These are phyloP conservation scores for Peromyscus leucopus DNA, from an alignment of 2,113 vertebrate genomes.

Conservation along the genomic window DNA sequence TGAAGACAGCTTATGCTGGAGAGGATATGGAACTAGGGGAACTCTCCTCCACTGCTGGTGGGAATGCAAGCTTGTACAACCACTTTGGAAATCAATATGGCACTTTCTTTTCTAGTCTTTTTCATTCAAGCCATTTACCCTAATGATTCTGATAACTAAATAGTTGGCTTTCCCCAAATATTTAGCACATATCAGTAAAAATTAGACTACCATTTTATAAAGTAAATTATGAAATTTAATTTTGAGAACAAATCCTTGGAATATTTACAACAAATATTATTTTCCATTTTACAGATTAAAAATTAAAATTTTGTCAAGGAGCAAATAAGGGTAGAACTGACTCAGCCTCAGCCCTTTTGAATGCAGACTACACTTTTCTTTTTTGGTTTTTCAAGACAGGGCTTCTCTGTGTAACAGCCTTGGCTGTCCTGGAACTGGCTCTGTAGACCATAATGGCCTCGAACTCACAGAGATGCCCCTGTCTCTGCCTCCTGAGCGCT, in stretches of 20 bases:
- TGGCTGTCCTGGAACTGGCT: no score
- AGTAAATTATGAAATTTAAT: background rate
- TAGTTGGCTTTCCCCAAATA: background rate
- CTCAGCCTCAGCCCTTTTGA: background rate
- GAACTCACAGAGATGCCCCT: no score
- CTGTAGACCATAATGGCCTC: no score
- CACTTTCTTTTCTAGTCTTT: background rate
- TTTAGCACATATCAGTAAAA: background rate
- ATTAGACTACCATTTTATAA: slow-evolving; percentile 11
- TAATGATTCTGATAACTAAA: background rate
- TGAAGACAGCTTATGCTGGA: no score
- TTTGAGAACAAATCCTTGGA: slow-evolving; percentile 14
- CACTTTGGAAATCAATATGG: no score
- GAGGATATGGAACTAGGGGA: no score
- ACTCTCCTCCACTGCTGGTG: no score
- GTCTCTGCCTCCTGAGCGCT: no score
- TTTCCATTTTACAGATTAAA: slow-evolving; percentile 9
- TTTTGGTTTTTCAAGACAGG: no score
- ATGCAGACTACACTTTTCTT: background rate
- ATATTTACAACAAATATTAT: background rate
- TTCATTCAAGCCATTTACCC: background rate
- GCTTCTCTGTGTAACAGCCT: no score
- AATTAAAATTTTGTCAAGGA: background rate
- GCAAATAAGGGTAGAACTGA: background rate
- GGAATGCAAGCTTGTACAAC: no score